These are phyloP conservation scores for Trogon surrucura DNA, from an alignment of 2,113 vertebrate species.

Conservation along the genomic window DNA sequence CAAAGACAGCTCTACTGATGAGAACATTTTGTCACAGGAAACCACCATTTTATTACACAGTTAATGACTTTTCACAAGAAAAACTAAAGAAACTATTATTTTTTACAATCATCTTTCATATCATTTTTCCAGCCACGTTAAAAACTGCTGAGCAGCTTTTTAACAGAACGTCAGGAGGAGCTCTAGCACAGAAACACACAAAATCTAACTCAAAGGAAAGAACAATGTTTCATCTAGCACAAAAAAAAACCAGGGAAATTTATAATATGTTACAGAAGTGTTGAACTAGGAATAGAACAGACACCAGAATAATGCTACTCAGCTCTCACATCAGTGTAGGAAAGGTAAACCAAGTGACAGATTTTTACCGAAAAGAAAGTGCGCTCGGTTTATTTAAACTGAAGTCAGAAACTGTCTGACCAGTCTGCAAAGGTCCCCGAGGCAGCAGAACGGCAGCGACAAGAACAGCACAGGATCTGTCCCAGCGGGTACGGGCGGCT, in stretches of 20 bases:
- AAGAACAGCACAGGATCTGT: neutral
- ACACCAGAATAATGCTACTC: neutral
- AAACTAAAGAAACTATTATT: too few relatives aligned
- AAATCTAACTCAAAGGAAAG: neutral
- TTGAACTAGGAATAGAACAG: neutral
- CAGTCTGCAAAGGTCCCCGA: too few relatives aligned
- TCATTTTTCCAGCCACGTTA: neutral
- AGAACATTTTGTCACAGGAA: too few relatives aligned
- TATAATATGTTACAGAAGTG: neutral
- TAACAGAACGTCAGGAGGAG: neutral
- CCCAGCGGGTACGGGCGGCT: neutral
- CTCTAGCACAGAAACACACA: neutral
- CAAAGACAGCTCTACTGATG: too few relatives aligned
- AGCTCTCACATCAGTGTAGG: neutral
- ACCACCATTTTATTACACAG: too few relatives aligned
- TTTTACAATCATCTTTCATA: neutral
- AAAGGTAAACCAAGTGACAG: neutral
- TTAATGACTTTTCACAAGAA: too few relatives aligned
- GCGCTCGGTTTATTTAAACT: neutral
- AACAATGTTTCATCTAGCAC: neutral
- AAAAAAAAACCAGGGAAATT: neutral
- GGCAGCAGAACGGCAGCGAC: neutral
- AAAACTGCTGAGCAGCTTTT: neutral
- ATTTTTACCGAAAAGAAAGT: neutral
- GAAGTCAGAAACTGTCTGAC: neutral